Conservation (phyloP, 2,797 vertebrate species). For the Cyclura pinguis region DNA sequence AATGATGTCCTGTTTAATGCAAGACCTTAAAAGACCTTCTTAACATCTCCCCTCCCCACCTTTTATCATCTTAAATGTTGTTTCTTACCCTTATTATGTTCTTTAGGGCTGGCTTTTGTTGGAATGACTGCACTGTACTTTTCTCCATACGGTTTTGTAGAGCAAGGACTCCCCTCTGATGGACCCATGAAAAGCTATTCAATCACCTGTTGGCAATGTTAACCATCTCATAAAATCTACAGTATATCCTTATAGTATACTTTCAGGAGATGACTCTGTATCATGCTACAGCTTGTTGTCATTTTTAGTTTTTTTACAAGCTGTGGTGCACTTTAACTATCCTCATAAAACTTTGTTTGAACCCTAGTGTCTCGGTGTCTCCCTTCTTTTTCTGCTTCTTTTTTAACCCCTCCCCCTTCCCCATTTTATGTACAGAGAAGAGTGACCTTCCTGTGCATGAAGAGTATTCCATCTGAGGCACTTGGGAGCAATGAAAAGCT, state of each 20-base stretch:
- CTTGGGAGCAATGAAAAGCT: neutral
- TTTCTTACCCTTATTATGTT: constrained; percentile 68
- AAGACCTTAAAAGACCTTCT: constrained; percentile 35
- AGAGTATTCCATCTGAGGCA: accelerated
- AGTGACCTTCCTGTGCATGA: constrained; percentile 30
- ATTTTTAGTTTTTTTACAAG: constrained; percentile 53
- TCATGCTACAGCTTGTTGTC: constrained; percentile 44
- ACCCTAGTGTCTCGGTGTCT: constrained; percentile 46
- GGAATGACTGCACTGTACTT: constrained; percentile 12
- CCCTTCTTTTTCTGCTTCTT: neutral
- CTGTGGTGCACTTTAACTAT: constrained; percentile 60
- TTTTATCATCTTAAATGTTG: constrained; percentile 70
- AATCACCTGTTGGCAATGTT: constrained; percentile 69
- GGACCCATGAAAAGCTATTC: constrained; percentile 53
- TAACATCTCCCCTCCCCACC: neutral
- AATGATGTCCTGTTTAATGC: constrained; percentile 42
- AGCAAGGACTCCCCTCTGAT: constrained; percentile 71
- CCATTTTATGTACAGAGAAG: constrained; percentile 33
- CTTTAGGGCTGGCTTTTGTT: constrained; percentile 60
- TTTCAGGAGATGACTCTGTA: constrained; percentile 21
- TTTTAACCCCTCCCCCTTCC: neutral
- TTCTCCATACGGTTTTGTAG: constrained; percentile 54
- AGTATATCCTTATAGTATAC: constrained; percentile 27
- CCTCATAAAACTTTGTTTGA: constrained; percentile 72
- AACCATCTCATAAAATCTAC: constrained; percentile 61